Base-by-base conservation (phyloP, 23 tunicate genomes). In the Trididemnum miniatum region DNA sequence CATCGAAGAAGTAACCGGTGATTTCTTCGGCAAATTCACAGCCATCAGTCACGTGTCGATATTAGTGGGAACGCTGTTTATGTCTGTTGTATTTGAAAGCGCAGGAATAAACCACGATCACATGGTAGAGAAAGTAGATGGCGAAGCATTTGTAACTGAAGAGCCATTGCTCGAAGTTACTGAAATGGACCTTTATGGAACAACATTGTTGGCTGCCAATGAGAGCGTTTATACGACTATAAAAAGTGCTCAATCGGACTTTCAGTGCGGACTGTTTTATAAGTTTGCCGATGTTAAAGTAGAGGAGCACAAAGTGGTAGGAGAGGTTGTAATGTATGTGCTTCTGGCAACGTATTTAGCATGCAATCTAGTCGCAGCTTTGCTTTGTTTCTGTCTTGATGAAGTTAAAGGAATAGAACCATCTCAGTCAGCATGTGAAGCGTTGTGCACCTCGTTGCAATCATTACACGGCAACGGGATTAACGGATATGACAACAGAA, bases 21-120 rank as follows among this genome's bases (percentile, higher is more conserved):
- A 85, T 5, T 90, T 90, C 65, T 90, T 84, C 71, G 96, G 96
- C 25, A 80, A 80, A 27, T 90, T 90, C 51, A 50, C 76, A 20
- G 85, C 96, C 1, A 62, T 80, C 0, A 80, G 84, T 50, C 83
- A 83, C 49, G 33, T 81, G 0, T 90, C 96, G 15, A 76, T 85
- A 1, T n/a, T 90, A 20, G 81, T 90, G 22, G 96, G 96, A 9
- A 85, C 86, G 20, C 1, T 90, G 32, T 74, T 90, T 22, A 80
- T 89, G 80, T 85, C 96, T 2, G 59, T 81, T 2, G 82, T 85
- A 20, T 69, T 90, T 76, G 82, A 90, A 22, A 64, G 69, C 39
- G 80, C 71, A 32, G 84, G 88, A 0, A 83, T 52, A 35, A 15
- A 37, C 3, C 20, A n/a, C 67, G 54, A 7, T 26, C 38, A 69